These are phyloP conservation scores for Tineola bisselliella DNA, from an alignment of 2,888 invertebrate species.

Conservation along the genomic window DNA sequence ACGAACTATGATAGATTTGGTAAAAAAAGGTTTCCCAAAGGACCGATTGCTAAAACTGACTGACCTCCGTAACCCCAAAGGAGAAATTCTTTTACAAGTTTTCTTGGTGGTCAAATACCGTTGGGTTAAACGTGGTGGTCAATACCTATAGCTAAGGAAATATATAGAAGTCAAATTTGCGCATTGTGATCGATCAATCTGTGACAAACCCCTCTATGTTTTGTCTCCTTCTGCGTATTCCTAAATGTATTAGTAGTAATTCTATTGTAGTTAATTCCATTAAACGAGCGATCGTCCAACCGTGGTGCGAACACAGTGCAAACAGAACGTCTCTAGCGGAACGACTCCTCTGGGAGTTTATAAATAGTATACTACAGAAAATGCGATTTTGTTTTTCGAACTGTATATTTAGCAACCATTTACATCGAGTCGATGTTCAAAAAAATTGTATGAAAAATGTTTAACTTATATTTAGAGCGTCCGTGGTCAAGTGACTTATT, in stretches of 20 bases:
- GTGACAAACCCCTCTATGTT: not conserved
- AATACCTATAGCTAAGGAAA: not conserved
- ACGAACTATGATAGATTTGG: not conserved
- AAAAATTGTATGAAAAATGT: too few species aligned
- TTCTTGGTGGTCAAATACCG: not conserved
- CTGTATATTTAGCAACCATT: too few species aligned
- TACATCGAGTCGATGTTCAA: too few species aligned
- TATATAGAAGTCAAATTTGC: not conserved
- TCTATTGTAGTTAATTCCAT: slow-evolving; percentile 1
- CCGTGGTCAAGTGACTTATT: too few species aligned
- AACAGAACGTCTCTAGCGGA: not conserved
- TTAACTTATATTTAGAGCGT: too few species aligned
- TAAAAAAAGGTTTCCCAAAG: not conserved
- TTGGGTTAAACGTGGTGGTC: too few species aligned
- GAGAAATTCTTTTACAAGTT: not conserved
- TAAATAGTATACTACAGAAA: not conserved
- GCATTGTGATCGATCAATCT: not conserved
- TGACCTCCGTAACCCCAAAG: not conserved
- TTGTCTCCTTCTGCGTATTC: not conserved
- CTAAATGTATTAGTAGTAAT: not conserved
- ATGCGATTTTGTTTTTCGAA: too few species aligned
- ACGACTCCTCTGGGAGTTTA: not conserved
- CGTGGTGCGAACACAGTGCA: not conserved
- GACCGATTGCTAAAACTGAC: not conserved
- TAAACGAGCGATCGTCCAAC: not conserved